Base-by-base conservation (phyloP, 2,888 invertebrate species). In the Fragum whitleyi region DNA sequence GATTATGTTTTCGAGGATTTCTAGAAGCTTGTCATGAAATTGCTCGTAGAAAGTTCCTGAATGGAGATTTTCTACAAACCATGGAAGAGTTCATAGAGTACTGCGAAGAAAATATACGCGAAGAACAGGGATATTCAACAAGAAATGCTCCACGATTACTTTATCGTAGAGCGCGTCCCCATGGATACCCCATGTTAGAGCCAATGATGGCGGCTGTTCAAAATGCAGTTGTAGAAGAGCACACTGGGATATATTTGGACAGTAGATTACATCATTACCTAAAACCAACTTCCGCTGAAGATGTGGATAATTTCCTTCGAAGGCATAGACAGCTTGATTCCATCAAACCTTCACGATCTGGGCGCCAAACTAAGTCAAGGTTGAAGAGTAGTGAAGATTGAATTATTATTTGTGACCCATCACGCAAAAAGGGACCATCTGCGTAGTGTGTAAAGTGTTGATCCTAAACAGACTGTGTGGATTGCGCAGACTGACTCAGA, bases 1-100 rank as follows among this genome's bases (percentile, higher is more conserved):
- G 93, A 32, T 83, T 93, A 14, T 88, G 91, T 72, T 93, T 90
- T 79, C 92, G 92, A 78, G 93, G 91, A 21, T 93, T 93, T 55
- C 83, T 93, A 7, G 92, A 92, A 80, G 91, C 92, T 1, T 93
- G 93, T 81, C 87, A 91, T 61, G 90, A 89, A 59, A 91, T 93
- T 14, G 91, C 92, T 7, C 76, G 87, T 28, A 81, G 90, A 51
- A 91, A 90, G 69, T 92, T 92, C 77, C 79, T 77, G 51, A 65
- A 79, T 67, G 80, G 85, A 0, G 72, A 85, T 26, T 2, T 69
- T 26, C 77, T 87, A 23, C 83, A 88, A 74, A 91, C 90, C 82
- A 78, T 92, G 76, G 87, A 89, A 77, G 86, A 86, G n/a, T 85
- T 92, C 16, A 81, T 92, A 6, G 86, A 88, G 36, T 90, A 90